A percentile compares a stretch with the other conserved stretches of the same genome.
Evolutionary conservation across 2,113 vertebrate genomes (phyloP).

Genomic region (Oryzias woworae): DNA sequence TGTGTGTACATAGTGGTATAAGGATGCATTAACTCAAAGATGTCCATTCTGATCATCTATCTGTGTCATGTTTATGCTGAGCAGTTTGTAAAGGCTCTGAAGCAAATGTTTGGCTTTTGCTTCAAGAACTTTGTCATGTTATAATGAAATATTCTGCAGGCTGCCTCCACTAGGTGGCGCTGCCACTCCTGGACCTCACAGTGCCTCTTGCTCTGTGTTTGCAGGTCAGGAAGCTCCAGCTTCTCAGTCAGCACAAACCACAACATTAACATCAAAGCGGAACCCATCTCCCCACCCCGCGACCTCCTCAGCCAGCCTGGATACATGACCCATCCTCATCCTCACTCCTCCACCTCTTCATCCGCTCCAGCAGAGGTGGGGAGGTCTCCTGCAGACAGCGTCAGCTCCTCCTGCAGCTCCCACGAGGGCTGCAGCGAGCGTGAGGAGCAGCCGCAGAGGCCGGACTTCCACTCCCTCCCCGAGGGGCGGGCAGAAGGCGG

Average conservation of each 20-base stretch:
- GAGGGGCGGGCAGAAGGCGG: conserved; percentile 79
- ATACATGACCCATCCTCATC: conserved; percentile 74
- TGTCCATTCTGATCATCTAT: no score
- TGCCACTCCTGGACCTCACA: neutral
- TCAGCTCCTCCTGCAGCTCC: conserved; percentile 93
- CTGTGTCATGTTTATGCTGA: no score
- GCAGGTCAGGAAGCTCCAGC: conserved; percentile 84
- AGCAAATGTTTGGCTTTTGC: no score
- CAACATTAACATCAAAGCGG: conserved; percentile 92
- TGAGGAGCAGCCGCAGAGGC: conserved; percentile 83
- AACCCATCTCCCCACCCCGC: conserved; percentile 91
- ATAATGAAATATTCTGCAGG: neutral
- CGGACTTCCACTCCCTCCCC: conserved; percentile 83
- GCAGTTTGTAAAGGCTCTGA: no score
- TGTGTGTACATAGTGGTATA: no score
- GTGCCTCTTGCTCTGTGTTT: neutral
- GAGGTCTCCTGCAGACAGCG: conserved; percentile 89
- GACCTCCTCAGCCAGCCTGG: conserved; percentile 71
- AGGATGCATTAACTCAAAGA: no score
- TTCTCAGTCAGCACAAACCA: conserved; percentile 87
- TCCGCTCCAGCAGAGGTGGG: conserved; percentile 83
- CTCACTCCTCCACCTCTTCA: conserved; percentile 55
- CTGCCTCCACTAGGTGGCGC: conserved; percentile 28
- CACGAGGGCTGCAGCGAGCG: conserved; percentile 87
- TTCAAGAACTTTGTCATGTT: no score